Percentiles rank a stretch among this genome's conserved stretches.
These are phyloP conservation scores for Parambassis ranga DNA, from an alignment of 2,797 vertebrate genomes.

Conservation along the genomic window DNA sequence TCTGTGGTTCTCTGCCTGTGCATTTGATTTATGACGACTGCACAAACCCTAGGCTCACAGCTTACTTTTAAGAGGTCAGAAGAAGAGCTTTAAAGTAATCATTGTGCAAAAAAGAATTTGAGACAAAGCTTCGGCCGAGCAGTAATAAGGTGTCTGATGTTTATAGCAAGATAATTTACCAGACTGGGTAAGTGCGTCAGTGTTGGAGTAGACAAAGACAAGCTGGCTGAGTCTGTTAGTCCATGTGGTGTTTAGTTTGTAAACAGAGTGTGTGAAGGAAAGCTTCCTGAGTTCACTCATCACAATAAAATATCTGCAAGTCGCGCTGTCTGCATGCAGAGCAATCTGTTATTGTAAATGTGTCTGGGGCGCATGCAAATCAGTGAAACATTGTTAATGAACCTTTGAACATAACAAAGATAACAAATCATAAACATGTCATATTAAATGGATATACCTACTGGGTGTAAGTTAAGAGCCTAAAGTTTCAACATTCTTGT, in stretches of 20 bases:
- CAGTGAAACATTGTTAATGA: conserved; percentile 17
- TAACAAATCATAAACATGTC: background rate
- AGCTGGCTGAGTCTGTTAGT: conserved; percentile 27
- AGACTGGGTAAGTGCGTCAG: background rate
- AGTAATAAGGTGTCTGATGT: background rate
- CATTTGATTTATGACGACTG: too few relatives aligned
- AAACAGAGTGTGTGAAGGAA: conserved; percentile 23
- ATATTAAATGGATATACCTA: background rate
- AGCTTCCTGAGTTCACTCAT: conserved; percentile 19
- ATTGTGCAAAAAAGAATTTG: background rate
- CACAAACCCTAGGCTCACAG: too few relatives aligned
- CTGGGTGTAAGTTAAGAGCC: background rate
- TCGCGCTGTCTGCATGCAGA: conserved; percentile 17
- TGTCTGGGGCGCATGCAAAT: conserved; percentile 45
- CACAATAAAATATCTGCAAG: conserved; percentile 26
- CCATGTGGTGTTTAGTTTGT: conserved; percentile 41
- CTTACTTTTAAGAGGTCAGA: background rate
- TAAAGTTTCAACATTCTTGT: background rate
- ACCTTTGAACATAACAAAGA: conserved; percentile 1
- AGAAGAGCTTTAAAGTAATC: background rate
- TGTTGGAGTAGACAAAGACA: conserved; percentile 7
- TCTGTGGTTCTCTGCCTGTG: too few relatives aligned
- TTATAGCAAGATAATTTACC: conserved; percentile 7
- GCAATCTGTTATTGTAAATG: conserved; percentile 38
- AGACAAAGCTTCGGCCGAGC: background rate